Conservation (phyloP, 2,113 vertebrate genomes). For the Rhinoderma darwinii region DNA sequence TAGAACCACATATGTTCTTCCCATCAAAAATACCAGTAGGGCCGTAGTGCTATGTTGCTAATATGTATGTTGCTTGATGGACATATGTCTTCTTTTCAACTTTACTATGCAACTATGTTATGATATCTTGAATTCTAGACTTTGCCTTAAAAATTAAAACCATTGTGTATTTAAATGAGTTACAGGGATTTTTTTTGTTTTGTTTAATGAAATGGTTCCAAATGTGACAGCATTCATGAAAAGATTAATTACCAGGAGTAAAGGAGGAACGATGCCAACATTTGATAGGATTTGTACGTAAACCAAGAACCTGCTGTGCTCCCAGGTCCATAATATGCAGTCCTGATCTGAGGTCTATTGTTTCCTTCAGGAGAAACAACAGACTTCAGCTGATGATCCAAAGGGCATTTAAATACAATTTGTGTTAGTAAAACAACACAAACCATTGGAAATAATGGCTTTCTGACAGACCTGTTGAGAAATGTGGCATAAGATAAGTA, state of each 20-base stretch:
- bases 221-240: slow-evolving; percentile 79
- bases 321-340: slow-evolving; percentile 75
- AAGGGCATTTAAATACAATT: slow-evolving; percentile 73
- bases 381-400: slow-evolving; percentile 73
- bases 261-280: slow-evolving; percentile 78
- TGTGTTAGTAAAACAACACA: slow-evolving; percentile 71
- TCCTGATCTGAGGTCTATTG: slow-evolving; percentile 78
- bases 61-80: too few relatives aligned
- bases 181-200: slow-evolving; percentile 36
- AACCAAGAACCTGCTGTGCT: slow-evolving; percentile 76
- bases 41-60: too few relatives aligned
- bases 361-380: slow-evolving; percentile 77
- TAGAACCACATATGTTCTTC: too few relatives aligned
- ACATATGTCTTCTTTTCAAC: too few relatives aligned
- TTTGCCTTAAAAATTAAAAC: not conserved
- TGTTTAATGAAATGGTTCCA: slow-evolving; percentile 74
- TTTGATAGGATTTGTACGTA: slow-evolving; percentile 80
- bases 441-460: slow-evolving; percentile 74
- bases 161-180: slow-evolving; percentile 21
- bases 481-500: slow-evolving; percentile 63
- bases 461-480: slow-evolving; percentile 64
- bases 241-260: slow-evolving; percentile 85
- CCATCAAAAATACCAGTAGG: too few relatives aligned
- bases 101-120: too few relatives aligned
- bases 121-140: not conserved